phyloP scores from a whole-genome alignment of 2,797 vertebrate species.

The Huso huso region DNA sequence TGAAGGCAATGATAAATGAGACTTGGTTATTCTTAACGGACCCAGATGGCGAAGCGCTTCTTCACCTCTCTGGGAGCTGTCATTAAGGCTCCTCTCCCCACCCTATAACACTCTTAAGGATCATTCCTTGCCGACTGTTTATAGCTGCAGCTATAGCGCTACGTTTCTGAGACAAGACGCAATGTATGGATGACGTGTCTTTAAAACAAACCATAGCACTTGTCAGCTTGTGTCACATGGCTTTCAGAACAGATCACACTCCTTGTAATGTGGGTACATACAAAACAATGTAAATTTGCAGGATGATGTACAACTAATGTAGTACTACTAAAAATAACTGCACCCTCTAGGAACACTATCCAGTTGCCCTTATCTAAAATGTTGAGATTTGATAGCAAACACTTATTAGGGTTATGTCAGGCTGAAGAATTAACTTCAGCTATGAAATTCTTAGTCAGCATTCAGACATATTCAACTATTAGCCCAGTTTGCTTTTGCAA shows the following conservation, averaged over 20 bases:
- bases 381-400: no score
- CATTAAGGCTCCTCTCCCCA: conserved; percentile 6
- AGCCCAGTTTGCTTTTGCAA: no score
- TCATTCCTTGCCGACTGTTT: not conserved
- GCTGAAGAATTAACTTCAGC: no score
- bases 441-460: no score
- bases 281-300: conserved; percentile 32
- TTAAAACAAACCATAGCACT: conserved; percentile 17
- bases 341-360: no score
- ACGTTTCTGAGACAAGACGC: conserved; percentile 15
- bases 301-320: not conserved
- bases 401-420: no score
- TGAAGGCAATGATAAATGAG: conserved; percentile 45
- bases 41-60: conserved; percentile 50
- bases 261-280: conserved; percentile 3
- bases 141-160: conserved; percentile 1
- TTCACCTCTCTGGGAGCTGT: conserved; percentile 19
- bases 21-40: conserved; percentile 56
- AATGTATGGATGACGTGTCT: conserved; percentile 20
- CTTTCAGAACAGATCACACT: conserved; percentile 27
- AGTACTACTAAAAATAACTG: no score
- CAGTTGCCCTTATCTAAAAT: no score
- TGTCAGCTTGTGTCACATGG: conserved; percentile 31
- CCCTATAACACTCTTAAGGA: not conserved
- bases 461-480: no score